These are phyloP conservation scores for Manis javanica DNA, from an alignment of 2,797 vertebrate genomes.

Conservation along the genomic window DNA sequence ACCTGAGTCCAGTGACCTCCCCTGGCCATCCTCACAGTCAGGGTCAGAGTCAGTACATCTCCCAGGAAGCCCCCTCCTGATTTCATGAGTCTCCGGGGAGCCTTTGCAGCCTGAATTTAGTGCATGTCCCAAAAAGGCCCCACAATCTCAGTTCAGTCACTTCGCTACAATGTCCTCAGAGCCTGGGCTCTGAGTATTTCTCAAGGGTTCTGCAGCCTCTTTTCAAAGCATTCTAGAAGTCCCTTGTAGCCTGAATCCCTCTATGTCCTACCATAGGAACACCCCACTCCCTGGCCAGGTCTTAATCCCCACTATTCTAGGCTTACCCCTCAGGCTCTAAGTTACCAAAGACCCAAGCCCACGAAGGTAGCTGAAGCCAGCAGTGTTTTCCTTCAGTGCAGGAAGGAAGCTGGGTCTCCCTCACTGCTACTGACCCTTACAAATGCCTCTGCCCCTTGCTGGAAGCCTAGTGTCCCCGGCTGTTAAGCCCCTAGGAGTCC, in stretches of 20 bases:
- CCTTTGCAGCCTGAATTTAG: neutral
- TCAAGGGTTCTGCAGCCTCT: neutral
- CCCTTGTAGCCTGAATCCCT: neutral
- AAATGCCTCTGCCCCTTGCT: neutral
- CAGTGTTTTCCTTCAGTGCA: neutral
- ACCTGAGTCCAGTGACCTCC: neutral
- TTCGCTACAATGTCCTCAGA: neutral
- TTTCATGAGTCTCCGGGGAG: neutral
- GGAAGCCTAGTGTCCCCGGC: neutral
- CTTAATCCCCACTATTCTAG: neutral
- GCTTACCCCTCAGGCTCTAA: neutral
- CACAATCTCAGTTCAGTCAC: neutral
- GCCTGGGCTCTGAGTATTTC: neutral
- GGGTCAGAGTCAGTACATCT: neutral
- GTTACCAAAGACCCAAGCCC: neutral
- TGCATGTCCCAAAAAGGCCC: neutral
- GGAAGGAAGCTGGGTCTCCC: neutral
- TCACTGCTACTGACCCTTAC: neutral
- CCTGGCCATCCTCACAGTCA: neutral
- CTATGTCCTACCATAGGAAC: neutral
- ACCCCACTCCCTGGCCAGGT: neutral
- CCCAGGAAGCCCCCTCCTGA: neutral
- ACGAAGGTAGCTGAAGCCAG: neutral
- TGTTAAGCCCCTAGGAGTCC: neutral
- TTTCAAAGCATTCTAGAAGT: neutral